Base-by-base conservation (phyloP, 1,140 invertebrate species). In the Euwallacea fornicatus region DNA sequence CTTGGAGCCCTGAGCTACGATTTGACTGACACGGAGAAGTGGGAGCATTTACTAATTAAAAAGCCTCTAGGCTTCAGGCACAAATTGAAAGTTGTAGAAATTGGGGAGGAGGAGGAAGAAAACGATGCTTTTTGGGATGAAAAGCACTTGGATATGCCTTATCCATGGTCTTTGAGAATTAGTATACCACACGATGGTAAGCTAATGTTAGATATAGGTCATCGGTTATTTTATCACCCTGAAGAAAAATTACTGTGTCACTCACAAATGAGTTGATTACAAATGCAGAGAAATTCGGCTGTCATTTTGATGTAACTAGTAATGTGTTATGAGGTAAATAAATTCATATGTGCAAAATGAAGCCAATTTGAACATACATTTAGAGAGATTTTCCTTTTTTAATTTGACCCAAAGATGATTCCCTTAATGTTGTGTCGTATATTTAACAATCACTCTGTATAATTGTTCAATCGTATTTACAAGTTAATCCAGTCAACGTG, bases 71-170 rank as follows among this genome's bases (percentile, higher is more conserved):
- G 84, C 58, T 80, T 83, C 61, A 77, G 84, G 72, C 74, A 33
- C 74, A 8, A 65, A 74, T 10, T 64, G 73, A 11, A 78, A 81
- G 9, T 81, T 80, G 7, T 69, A 41, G 80, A 83, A 47, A 82
- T 85, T 68, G 77, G 86, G 33, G 82, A 84, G n/a, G 6, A 85
- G 2, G 76, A 82, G 16, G 85, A 85, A 67, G 85, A 85, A 67
- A 76, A 73, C 7, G 71, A 69, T 7, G 79, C 83, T 0, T 81
- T 84, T 8, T 78, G 85, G 42, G 82, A 86, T 6, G 88, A 91
- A 73, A 92, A 93, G 78, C 90, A 91, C 81, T 81, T 95, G 16
- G 91, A 93, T 73, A 90, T 94, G 85, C 92, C 93, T 0, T 79
- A 83, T 9, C 91, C 91, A 43, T 96, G 94, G 89, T 90, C 93